Conservation (phyloP, 2,888 invertebrate genomes). For the Protonemura montana region DNA sequence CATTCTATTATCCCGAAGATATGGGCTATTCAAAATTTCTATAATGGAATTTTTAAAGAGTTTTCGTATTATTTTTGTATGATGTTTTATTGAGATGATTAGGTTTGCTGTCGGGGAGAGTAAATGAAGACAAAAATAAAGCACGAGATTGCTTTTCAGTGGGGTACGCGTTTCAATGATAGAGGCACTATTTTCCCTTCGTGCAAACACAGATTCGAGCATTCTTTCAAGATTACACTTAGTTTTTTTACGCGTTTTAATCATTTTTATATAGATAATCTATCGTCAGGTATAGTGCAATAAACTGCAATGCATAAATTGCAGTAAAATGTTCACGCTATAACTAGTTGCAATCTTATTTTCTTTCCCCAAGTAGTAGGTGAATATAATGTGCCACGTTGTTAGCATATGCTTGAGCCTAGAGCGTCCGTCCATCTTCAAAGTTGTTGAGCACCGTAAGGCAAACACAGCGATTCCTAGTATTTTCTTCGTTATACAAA, state of each 20-base stretch:
- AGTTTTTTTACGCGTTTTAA: background rate
- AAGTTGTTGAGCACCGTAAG: background rate
- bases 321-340: background rate
- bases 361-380: background rate
- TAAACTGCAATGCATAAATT: too few species aligned
- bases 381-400: too few species aligned
- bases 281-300: too few species aligned
- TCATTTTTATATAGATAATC: too few species aligned
- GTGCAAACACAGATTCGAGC: too few species aligned
- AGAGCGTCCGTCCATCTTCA: background rate
- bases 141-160: background rate
- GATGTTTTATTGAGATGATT: background rate
- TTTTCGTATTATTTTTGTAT: background rate
- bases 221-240: too few species aligned
- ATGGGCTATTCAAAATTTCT: background rate
- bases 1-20: constrained; percentile 9
- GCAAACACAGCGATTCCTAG: background rate
- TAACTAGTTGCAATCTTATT: background rate
- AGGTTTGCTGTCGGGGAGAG: background rate
- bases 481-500: background rate
- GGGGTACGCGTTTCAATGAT: background rate
- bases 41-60: constrained; percentile 12
- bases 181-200: too few species aligned
- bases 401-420: background rate
- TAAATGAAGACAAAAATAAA: background rate